Percentiles rank a stretch among this genome's conserved stretches.
Conservation (phyloP, 2,113 vertebrate species). For the Ploceus nigricollis region DNA sequence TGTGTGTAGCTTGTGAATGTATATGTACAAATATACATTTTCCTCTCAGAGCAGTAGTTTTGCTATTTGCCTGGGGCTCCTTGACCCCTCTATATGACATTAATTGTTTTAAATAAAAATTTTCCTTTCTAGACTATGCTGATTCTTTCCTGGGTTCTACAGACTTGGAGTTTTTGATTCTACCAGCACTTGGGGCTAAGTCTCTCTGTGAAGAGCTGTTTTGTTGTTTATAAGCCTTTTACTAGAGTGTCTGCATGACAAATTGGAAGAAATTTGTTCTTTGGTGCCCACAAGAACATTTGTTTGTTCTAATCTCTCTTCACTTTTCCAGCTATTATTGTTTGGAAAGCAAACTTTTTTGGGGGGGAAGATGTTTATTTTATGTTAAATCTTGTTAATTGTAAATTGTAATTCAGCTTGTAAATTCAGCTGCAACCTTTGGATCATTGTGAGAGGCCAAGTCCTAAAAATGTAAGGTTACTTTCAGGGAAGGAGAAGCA, state of each 20-base stretch:
- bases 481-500: not conserved
- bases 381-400: not conserved
- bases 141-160: not conserved
- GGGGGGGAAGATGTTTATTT: not conserved
- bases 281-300: not conserved
- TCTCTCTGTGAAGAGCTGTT: not conserved
- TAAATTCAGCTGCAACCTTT: not conserved
- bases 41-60: not conserved
- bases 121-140: not conserved
- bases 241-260: not conserved
- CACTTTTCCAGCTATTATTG: not conserved
- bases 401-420: too few relatives aligned
- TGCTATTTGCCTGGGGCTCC: not conserved
- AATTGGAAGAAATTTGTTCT: not conserved
- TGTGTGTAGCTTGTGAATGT: not conserved
- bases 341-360: not conserved
- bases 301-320: not conserved
- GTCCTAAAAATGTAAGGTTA: too few relatives aligned
- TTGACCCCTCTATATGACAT: not conserved
- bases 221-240: not conserved
- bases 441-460: not conserved
- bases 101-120: not conserved
- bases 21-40: not conserved
- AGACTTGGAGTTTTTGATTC: not conserved
- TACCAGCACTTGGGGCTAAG: not conserved